Base-by-base conservation (phyloP, 1,140 invertebrate species). In the Pseudomyrmex pallidus region DNA sequence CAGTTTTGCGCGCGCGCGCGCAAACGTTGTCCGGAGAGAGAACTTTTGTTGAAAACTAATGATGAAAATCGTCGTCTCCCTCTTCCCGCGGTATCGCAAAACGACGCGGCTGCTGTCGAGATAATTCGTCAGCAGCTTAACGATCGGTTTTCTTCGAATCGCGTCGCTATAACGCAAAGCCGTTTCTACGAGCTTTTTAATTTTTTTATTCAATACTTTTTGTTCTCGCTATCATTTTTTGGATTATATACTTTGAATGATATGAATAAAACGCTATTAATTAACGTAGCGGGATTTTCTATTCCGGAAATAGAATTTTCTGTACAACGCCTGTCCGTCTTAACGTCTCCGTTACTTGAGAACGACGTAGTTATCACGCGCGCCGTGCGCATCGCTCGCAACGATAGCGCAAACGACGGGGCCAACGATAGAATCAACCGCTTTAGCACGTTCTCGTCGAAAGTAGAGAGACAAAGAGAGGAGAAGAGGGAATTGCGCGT, bases 91-190 rank as follows among this genome's bases (percentile, higher is more conserved):
- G 9, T 57, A 78, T 68, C 35, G 12, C 9, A 25, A 25, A 25
- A 3, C 46, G 62, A 59, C 67, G 44, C 20, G 76, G n/a, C n/a
- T n/a, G 20, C 66, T 80, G 76, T 80, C 76, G 64, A 59, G 76
- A 80, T 80, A 70, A 80, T 80, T 80, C 44, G 70, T 80, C 76
- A 70, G 54, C 54, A 52, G 44, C 76, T 59, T 80, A n/a, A n/a
- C 54, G 72, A 70, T 80, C 76, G 52, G 48, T n/a, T n/a, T 20
- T 35, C 35, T 70, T 61, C 54, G 12, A 54, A 59, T 59, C 25
- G 2, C n/a, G 2, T 1, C 5, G 48, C 15, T 64, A 0, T 20
- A 25, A 35, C 0, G 25, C 25, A 35, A 35, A 5, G 35, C 5
- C n/a, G n/a, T 13, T 2, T 3, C 10, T 64, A 25, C n/a, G 2